These are phyloP conservation scores for Maniola jurtina DNA, from an alignment of 1,140 invertebrate species.

Conservation along the genomic window DNA sequence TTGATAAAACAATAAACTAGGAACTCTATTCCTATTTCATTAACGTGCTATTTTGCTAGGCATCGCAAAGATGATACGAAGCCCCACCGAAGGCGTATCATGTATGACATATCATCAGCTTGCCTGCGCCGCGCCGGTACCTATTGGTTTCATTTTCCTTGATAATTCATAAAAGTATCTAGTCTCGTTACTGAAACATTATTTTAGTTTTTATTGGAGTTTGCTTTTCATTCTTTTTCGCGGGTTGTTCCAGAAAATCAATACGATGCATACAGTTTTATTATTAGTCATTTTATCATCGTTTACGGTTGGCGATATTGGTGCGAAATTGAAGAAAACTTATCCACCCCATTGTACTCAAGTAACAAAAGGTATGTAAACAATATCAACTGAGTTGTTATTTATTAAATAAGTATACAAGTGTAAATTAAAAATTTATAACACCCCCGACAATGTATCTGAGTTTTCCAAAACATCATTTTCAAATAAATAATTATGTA, in stretches of 20 bases:
- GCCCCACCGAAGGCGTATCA: too few species aligned
- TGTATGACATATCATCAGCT: too few species aligned
- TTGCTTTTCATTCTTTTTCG: not conserved
- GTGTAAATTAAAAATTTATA: too few species aligned
- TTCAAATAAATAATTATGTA: too few species aligned
- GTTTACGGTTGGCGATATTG: conserved; percentile 9
- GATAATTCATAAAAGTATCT: not conserved
- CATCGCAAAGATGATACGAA: too few species aligned
- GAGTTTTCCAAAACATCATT: too few species aligned
- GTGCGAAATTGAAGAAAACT: conserved; percentile 38
- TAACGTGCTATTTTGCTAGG: not conserved
- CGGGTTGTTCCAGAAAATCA: not conserved
- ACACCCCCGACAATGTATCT: too few species aligned
- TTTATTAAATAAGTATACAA: too few species aligned
- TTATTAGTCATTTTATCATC: conserved; percentile 9
- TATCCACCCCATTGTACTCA: conserved; percentile 58
- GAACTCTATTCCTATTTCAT: not conserved
- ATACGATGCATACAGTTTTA: not conserved
- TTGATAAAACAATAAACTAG: not conserved
- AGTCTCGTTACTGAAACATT: too few species aligned
- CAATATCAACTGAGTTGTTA: not conserved
- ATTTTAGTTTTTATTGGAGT: not conserved
- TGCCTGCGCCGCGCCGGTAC: too few species aligned
- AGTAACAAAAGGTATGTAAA: conserved; percentile 51
- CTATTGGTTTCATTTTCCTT: not conserved